These are phyloP conservation scores for Notiomystis cincta DNA, from an alignment of 2,113 vertebrate species.

Conservation along the genomic window DNA sequence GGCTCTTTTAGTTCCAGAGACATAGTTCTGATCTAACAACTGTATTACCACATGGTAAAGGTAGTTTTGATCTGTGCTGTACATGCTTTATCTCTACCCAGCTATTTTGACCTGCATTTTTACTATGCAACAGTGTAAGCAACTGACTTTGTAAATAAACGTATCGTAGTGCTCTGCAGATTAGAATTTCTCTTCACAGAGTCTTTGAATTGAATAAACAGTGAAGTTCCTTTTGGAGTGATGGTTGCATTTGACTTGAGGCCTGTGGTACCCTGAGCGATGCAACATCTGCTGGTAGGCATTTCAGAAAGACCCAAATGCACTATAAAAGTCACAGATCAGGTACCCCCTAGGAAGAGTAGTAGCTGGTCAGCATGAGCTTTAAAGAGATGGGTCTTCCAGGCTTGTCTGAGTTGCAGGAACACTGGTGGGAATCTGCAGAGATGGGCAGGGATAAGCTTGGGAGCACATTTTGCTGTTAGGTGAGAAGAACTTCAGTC, in stretches of 20 bases:
- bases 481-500: neutral
- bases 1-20: neutral
- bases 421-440: neutral
- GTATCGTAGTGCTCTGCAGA: neutral
- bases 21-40: neutral
- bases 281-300: neutral
- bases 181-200: neutral
- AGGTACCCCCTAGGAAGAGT: neutral
- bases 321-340: neutral
- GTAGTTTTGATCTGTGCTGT: neutral
- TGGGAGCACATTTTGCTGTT: accelerated
- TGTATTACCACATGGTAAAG: neutral
- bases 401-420: neutral
- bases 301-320: neutral
- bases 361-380: neutral
- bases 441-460: neutral
- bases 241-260: neutral
- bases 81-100: neutral
- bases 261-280: neutral
- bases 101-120: neutral
- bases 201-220: neutral
- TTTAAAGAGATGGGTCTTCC: neutral
- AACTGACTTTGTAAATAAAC: neutral
- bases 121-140: neutral
- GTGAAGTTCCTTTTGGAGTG: neutral